These are phyloP conservation scores for Caenorhabditis latens DNA, from an alignment of 1,140 invertebrate genomes.

Conservation along the genomic window DNA sequence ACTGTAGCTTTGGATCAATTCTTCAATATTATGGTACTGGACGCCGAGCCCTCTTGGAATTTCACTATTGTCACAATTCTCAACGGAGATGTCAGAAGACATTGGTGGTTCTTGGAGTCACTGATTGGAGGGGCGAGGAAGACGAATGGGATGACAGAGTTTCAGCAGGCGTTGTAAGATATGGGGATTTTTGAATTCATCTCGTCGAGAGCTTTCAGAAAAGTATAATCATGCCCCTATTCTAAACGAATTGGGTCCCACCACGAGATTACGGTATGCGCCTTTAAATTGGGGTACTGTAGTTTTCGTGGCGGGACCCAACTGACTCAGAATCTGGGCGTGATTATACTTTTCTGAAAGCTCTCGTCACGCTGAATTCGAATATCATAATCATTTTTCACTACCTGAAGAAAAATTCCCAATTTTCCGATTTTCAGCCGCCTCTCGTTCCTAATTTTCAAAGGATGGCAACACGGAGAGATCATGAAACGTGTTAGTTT, in stretches of 20 bases:
- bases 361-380: too few species aligned
- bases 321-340: too few species aligned
- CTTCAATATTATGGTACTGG: background rate
- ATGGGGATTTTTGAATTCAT: too few species aligned
- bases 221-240: too few species aligned
- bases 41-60: background rate
- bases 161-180: slow-evolving; percentile 6
- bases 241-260: too few species aligned
- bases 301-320: too few species aligned
- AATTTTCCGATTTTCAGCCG: background rate
- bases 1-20: background rate
- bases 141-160: background rate
- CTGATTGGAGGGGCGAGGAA: background rate
- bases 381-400: too few species aligned
- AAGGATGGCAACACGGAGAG: slow-evolving; percentile 17
- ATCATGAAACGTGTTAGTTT: background rate
- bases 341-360: too few species aligned
- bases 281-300: too few species aligned
- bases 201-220: too few species aligned
- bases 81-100: background rate
- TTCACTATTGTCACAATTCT: background rate
- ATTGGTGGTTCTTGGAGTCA: slow-evolving; percentile 18
- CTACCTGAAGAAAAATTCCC: background rate
- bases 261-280: too few species aligned
- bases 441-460: background rate